Evolutionary conservation across 2,113 vertebrate genomes (phyloP), one percentile per base, ranked within the genome.

Genomic region (Cebidichthys violaceus): DNA sequence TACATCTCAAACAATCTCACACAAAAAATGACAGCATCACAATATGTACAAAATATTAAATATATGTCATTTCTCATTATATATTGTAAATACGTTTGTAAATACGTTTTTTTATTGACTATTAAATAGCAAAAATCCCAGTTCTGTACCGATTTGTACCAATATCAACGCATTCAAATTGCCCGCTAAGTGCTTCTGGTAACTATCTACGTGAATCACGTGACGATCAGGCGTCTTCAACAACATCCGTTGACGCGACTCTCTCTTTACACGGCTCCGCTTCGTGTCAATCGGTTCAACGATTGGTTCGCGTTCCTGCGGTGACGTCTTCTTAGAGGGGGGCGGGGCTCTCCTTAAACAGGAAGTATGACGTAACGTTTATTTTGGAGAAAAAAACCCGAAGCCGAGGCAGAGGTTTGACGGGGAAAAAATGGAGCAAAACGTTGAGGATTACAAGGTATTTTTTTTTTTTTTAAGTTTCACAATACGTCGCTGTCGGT

Each of bases 361-460:
- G 87, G 88, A 92, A 87, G 85, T 57, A 20, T 89, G 88, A 90
- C 92, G 93, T 93, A 73, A 85, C 70, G 31, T 89, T 92, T 93
- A 91, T 94, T 95, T 87, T 92, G 91, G 83, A 52, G 84, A 87
- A 76, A 65, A 84, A 88, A 75, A 66, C n/a, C n/a, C 65, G 35
- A 52, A 24, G 66, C 61, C 37, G 54, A 59, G 39, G 55, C 60
- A 50, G 61, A 69, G n/a, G 52, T 33, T 33, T 66, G 76, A 66
- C 71, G 27, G 66, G 22, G 57, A 72, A 89, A 89, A 75, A 92
- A 95, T 95, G 94, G 93, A 92, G 75, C 70, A 83, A 41, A 92
- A 33, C 75, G 37, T n/a, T 9, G 90, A 86, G 2, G 92, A 93
- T 81, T 91, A 77, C 65, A 95, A 94, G 93, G 95, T 95, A 87